Evolutionary conservation across 1,140 invertebrate species (phyloP), one percentile per base, ranked within the genome.

Genomic region (Hyphantria cunea): DNA sequence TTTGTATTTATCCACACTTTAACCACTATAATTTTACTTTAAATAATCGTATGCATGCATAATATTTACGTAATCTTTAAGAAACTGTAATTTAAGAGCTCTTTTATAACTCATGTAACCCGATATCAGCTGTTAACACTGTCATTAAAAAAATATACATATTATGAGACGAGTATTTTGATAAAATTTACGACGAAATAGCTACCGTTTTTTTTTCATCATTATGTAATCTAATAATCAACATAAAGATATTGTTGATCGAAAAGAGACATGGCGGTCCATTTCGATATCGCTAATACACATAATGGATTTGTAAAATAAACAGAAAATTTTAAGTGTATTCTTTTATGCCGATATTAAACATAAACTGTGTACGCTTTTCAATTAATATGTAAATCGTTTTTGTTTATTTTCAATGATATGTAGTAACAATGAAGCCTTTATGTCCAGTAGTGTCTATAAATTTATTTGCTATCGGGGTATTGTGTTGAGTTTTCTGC

Each of bases 381-480:
- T 73, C 76, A 78, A 79, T 82, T 78, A 78, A 74, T 65, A 78
- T 82, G 75, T 60, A 69, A 79, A 82, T 77, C 56, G 31, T 32
- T 41, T 63, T 71, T 54, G 51, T 47, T 50, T 39, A 50, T 62
- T 10, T 25, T 11, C 15, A 42, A 31, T 44, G 13, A 25, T 1
- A 11, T 42, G n/a, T 14, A 12, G 31, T 34, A 34, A 56, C 31
- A 56, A 55, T 55, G 14, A 17, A 44, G 37, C 42, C 9, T 54
- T 44, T 44, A 44, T 12, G 6, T 12, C 3, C 12, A 31, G 32
- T 47, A 25, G 33, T 17, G 13, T 37, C 10, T 12, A 47, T 56
- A 13, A 54, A 44, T 31, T 32, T 44, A 42, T 31, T 14, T n/a
- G 17, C 17, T 25, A 42, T 53, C n/a, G 15, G 13, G 3, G 34